Percentiles rank a stretch among this genome's conserved stretches.
phyloP scores from a whole-genome alignment of 1,140 invertebrate species.

The Calliopsis andreniformis region DNA sequence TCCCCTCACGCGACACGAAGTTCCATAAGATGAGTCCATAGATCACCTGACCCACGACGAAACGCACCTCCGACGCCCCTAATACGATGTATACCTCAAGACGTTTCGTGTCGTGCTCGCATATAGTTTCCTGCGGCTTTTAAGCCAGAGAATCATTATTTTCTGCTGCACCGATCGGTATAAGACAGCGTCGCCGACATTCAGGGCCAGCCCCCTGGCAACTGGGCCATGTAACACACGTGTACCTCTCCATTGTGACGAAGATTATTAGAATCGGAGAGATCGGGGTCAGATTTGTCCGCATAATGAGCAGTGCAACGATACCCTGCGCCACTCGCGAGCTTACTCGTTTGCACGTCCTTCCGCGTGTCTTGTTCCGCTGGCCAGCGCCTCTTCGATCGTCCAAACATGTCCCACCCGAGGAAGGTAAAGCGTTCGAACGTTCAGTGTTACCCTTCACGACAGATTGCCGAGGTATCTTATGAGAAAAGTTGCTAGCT shows the following conservation, averaged over 20 bases:
- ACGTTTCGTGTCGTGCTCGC: constrained; percentile 57
- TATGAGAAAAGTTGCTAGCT: constrained; percentile 10
- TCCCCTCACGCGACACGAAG: too few species aligned
- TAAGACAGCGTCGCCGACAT: constrained; percentile 56
- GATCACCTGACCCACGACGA: constrained; percentile 9
- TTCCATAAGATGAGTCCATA: not conserved
- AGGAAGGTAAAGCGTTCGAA: too few species aligned
- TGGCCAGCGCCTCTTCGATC: not conserved
- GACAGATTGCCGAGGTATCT: not conserved
- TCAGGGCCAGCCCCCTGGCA: constrained; percentile 47
- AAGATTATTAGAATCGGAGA: constrained; percentile 58
- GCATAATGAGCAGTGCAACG: constrained; percentile 64
- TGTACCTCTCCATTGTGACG: constrained; percentile 31
- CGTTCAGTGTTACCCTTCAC: too few species aligned
- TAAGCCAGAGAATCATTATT: constrained; percentile 59
- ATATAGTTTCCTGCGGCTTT: constrained; percentile 60
- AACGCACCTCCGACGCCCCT: constrained; percentile 14
- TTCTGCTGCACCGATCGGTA: constrained; percentile 56
- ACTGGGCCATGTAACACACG: constrained; percentile 42
- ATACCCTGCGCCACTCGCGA: constrained; percentile 39
- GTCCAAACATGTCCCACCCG: not conserved
- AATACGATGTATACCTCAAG: constrained; percentile 45
- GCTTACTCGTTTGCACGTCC: constrained; percentile 11
- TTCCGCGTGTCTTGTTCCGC: constrained; percentile 15
- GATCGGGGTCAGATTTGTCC: constrained; percentile 66